Conservation (phyloP, 37 sponge, comb jelly and placozoan genomes). For the Petrosia ficiformis region DNA sequence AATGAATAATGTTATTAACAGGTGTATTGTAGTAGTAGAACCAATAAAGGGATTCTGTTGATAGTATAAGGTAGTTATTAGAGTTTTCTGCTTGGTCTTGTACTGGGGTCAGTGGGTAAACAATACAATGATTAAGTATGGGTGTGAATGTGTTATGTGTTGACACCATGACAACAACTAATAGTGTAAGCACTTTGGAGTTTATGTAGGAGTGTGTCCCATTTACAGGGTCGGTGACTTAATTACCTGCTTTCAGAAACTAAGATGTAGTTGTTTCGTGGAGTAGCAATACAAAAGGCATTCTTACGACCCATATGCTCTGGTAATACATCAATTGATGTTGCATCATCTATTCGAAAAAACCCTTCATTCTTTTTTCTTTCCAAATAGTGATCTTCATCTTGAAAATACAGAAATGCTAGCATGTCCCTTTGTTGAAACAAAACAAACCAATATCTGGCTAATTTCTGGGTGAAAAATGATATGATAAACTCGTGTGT, state of each 20-base stretch:
- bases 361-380: conserved; percentile 61
- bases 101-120: no score
- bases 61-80: no score
- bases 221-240: not conserved
- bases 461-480: conserved; percentile 37
- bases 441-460: conserved; percentile 70
- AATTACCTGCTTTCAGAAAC: conserved; percentile 55
- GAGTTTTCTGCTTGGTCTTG: no score
- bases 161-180: no score
- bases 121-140: no score
- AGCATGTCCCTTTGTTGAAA: conserved; percentile 53
- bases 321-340: conserved; percentile 39
- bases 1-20: no score
- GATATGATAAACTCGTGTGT: not conserved
- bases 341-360: conserved; percentile 55
- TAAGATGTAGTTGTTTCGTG: conserved; percentile 13
- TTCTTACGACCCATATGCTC: conserved; percentile 47
- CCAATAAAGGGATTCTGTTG: no score
- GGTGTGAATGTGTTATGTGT: no score
- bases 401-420: conserved; percentile 61
- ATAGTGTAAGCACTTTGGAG: no score
- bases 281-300: conserved; percentile 26
- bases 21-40: no score
- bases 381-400: conserved; percentile 54
- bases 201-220: conserved; percentile 14